Evolutionary conservation across 2,797 vertebrate genomes (phyloP).

Genomic region (Cuniculus paca): DNA sequence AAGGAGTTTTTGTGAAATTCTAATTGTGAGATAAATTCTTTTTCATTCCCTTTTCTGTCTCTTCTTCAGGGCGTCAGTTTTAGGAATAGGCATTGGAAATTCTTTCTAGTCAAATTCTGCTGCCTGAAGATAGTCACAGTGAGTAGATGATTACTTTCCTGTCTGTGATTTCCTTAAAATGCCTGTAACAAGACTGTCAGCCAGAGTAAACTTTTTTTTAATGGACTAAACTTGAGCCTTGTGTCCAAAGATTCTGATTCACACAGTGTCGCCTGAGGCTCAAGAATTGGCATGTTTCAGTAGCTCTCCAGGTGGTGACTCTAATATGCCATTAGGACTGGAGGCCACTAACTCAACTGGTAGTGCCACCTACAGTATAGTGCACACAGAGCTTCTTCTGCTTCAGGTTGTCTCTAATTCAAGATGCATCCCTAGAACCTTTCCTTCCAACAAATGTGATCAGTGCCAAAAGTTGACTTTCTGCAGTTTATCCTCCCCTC

Average conservation of each 20-base stretch:
- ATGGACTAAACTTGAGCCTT: background rate
- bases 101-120: background rate
- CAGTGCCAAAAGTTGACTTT: slow-evolving; percentile 12
- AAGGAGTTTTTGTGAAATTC: slow-evolving; percentile 26
- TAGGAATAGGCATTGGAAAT: background rate
- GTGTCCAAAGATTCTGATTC: slow-evolving; percentile 22
- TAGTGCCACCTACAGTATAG: background rate
- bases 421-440: background rate
- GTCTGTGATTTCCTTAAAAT: background rate
- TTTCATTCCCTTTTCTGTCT: background rate
- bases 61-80: background rate
- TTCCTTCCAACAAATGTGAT: slow-evolving; percentile 11
- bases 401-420: background rate
- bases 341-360: background rate
- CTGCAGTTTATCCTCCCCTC: background rate
- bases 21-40: background rate
- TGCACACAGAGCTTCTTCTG: background rate
- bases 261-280: background rate
- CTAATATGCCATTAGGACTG: background rate
- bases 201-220: background rate
- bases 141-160: slow-evolving; percentile 11
- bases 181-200: background rate
- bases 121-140: background rate
- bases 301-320: background rate
- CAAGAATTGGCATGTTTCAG: background rate